Base-by-base conservation (phyloP, 2,888 invertebrate species). In the Lordiphosa fenestrarum region DNA sequence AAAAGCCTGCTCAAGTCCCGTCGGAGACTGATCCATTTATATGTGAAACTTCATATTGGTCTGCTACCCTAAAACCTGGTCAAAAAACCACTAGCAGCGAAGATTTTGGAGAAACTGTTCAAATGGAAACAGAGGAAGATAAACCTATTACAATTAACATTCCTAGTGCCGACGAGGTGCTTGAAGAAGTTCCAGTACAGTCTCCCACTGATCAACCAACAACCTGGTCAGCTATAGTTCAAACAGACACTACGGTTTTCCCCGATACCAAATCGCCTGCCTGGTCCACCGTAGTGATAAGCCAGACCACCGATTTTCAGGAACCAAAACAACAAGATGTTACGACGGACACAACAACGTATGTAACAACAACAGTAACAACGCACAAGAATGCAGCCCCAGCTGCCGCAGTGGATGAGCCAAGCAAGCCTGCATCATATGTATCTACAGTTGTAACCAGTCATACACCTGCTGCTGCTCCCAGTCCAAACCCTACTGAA, bases 211-310 rank as follows among this genome's bases (percentile, higher is more conserved):
- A 83, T 62, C 85, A 86, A 48, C 87, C 87, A 42, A 85, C 83
- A 42, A 83, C 87, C 0, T 87, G 87, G 86, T 85, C 87, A 6
- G 87, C 86, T n/a, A 61, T 86, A n/a, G 73, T 87, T n/a, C 75
- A 87, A 64, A 87, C 86, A 1, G 85, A 86, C 59, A 55, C 74
- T 10, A 86, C 68, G 12, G 66, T 83, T 7, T 86, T 86, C 64
- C 64, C 75, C 12, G 50, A 39, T 4, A 38, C 21, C 1, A 10
- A 10, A 2, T 37, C 51, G 2, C 70, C 81, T 1, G 63, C 61
- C 21, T 86, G 86, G 86, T 86, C 86, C 3, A 69, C 86, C 1
- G 66, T 84, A 13, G 69, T 85, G 6, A 76, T 86, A 5, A 85
- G 83, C 61, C 72, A 84, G 61, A 74, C 84, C 15, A 82, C 81